These are phyloP conservation scores for Ypsolopha scabrella DNA, from an alignment of 2,888 invertebrate genomes.

Conservation along the genomic window DNA sequence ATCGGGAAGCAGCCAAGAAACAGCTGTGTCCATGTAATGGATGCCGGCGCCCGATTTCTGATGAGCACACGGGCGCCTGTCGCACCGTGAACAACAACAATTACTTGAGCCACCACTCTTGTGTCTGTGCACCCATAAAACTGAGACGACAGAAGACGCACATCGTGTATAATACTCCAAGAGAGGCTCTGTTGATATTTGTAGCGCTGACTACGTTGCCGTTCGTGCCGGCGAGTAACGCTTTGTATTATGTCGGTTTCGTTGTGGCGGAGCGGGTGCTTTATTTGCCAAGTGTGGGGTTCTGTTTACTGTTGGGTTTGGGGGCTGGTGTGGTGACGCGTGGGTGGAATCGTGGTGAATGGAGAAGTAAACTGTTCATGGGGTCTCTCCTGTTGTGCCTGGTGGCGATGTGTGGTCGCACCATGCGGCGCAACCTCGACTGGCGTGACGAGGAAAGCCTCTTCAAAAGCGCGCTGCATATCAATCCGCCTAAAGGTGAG, in stretches of 20 bases:
- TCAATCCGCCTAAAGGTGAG: slow-evolving; percentile 98
- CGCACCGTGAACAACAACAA: slow-evolving; percentile 80
- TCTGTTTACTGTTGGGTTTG: slow-evolving; percentile 88
- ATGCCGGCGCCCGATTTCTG: slow-evolving; percentile 75
- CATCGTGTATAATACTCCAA: slow-evolving; percentile 28
- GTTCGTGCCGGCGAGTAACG: slow-evolving; percentile 95
- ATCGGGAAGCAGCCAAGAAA: slow-evolving; percentile 53
- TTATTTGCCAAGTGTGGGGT: slow-evolving; percentile 96
- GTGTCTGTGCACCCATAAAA: slow-evolving; percentile 49
- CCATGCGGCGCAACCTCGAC: slow-evolving; percentile 86
- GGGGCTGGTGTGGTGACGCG: slow-evolving; percentile 69
- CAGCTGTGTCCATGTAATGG: slow-evolving; percentile 72
- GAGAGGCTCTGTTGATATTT: slow-evolving; percentile 69
- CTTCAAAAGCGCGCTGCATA: slow-evolving; percentile 88
- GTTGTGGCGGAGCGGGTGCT: slow-evolving; percentile 96
- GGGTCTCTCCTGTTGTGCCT: slow-evolving; percentile 69
- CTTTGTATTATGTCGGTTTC: slow-evolving; percentile 98
- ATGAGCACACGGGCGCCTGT: slow-evolving; percentile 77
- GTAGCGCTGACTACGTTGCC: slow-evolving; percentile 88
- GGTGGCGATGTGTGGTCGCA: slow-evolving; percentile 79
- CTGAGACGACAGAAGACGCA: slow-evolving; percentile 17
- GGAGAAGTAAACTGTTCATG: slow-evolving; percentile 48
- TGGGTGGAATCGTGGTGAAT: slow-evolving; percentile 53
- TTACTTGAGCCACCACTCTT: slow-evolving; percentile 65
- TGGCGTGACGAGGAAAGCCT: slow-evolving; percentile 95